Base-by-base conservation (phyloP, 2,113 vertebrate species). In the Cyanoliseus patagonus region DNA sequence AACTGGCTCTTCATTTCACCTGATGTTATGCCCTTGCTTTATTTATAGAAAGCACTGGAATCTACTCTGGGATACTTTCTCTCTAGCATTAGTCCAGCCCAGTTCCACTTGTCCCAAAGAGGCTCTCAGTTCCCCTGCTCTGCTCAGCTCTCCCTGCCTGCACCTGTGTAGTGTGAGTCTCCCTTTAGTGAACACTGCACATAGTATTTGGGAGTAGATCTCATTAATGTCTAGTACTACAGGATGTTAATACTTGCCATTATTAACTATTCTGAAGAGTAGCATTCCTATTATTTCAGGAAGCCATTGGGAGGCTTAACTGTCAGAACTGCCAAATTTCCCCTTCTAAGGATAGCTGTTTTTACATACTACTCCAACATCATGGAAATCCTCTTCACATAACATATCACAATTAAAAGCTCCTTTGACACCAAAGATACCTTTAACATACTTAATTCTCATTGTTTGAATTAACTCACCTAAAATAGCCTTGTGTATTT, bases 11-110 rank as follows among this genome's bases (percentile, higher is more conserved):
- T 86, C 3, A 0, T 68, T 87, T 81, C 76, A 81, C 69, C 81
- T 66, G 22, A 25, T 95, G 89, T 83, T 92, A 66, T 91, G 94
- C 37, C 82, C 86, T 95, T 96, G 84, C 49, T 95, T 85, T 95
- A 95, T 95, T 95, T 97, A 91, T 96, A 91, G 96, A 84, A 87
- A 95, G 70, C 57, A 12, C 70, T 66, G 77, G 27, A 85, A 61
- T 94, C 83, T 61, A 72, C 77, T 35, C 84, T 30, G 70, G 86
- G 70, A 95, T 52, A 57, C n/a, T 84, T 91, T 95, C 66, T 94
- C 6, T 0, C 68, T 18, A 72, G 62, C 3, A 0, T 27, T 68
- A 57, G 91, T n/a, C 47, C 74, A 76, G 91, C 70, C 84, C 92
- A 96, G 90, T 53, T 85, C 70, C 52, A 2, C 11, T 87, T 37